Percentiles rank a stretch among this genome's conserved stretches.
Evolutionary conservation across 2,888 invertebrate species (phyloP).

Genomic region (Drosophila phalerata): DNA sequence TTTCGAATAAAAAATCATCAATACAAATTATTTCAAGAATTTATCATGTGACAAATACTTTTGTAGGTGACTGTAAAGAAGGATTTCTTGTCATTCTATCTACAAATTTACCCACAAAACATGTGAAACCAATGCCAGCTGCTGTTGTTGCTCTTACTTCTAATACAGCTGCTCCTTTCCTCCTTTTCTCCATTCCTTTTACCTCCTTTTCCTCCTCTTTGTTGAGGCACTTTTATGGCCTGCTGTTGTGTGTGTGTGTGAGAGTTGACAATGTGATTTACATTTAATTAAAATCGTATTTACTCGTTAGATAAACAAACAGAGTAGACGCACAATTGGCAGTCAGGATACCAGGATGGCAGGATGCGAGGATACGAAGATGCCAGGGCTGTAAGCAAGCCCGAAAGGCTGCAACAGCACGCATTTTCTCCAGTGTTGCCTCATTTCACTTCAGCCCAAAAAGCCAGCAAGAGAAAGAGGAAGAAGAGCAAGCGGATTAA

Average conservation of each 20-base stretch:
- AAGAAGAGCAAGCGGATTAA: conserved; percentile 32
- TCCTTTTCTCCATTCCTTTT: too few species aligned
- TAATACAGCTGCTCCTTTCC: conserved; percentile 4
- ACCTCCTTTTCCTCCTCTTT: not conserved
- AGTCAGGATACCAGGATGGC: conserved; percentile 12
- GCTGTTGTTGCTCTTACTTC: conserved; percentile 25
- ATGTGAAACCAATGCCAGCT: conserved; percentile 51
- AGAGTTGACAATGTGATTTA: conserved; percentile 79
- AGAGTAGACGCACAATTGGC: conserved; percentile 45
- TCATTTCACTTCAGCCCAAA: conserved; percentile 31
- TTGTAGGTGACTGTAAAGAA: conserved; percentile 12
- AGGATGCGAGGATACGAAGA: not conserved
- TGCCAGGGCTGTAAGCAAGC: not conserved
- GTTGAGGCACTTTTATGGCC: conserved; percentile 42
- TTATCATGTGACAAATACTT: not conserved
- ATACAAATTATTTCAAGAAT: not conserved
- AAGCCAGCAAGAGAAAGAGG: not conserved
- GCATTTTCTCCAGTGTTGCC: conserved; percentile 21
- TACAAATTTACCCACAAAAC: conserved; percentile 44
- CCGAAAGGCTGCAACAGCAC: conserved; percentile 21
- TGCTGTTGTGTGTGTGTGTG: conserved; percentile 35
- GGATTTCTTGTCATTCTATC: conserved; percentile 33
- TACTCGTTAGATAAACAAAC: conserved; percentile 79
- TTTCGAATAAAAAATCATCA: too few species aligned
- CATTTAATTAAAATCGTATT: conserved; percentile 82